phyloP scores from a whole-genome alignment of 2,797 vertebrate species.

The Sorex maritimensis region DNA sequence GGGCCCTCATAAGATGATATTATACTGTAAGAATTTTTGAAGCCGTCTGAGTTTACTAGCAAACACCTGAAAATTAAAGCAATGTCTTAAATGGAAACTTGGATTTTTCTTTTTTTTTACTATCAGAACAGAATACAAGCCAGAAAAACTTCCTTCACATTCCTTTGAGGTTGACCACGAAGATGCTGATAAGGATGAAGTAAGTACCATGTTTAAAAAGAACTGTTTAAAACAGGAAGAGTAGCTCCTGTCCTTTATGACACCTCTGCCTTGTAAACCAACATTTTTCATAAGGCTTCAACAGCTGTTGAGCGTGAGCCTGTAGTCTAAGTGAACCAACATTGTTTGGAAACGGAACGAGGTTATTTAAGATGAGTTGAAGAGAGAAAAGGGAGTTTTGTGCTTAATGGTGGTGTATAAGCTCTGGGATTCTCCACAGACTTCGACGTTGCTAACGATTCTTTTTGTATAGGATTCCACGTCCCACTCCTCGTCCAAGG shows the following conservation, averaged over 20 bases:
- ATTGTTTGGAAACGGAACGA: slow-evolving; percentile 65
- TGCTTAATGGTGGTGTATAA: slow-evolving; percentile 1
- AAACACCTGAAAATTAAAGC: slow-evolving; percentile 4
- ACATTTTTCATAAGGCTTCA: not conserved
- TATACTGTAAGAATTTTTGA: accelerated
- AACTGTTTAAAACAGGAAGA: slow-evolving; percentile 40
- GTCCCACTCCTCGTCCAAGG: slow-evolving; percentile 98
- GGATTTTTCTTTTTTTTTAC: slow-evolving; percentile 43
- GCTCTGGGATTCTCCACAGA: slow-evolving; percentile 6
- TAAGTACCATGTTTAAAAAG: slow-evolving; percentile 88
- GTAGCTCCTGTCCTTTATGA: not conserved
- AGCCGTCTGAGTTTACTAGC: not conserved
- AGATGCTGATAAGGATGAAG: slow-evolving; percentile 99
- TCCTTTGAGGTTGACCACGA: slow-evolving; percentile 99
- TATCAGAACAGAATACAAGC: slow-evolving; percentile 94
- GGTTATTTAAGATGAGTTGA: slow-evolving; percentile 43
- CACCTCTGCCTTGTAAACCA: slow-evolving; percentile 65
- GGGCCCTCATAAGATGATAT: not conserved
- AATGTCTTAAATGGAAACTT: not conserved
- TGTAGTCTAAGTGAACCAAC: slow-evolving; percentile 67
- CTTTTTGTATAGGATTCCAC: slow-evolving; percentile 95
- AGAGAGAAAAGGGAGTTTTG: not conserved
- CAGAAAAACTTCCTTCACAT: slow-evolving; percentile 97
- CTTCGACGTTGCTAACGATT: slow-evolving; percentile 70
- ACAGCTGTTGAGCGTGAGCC: slow-evolving; percentile 14